Evolutionary conservation across 1,140 invertebrate species (phyloP).

Genomic region (Cephus cinctus): DNA sequence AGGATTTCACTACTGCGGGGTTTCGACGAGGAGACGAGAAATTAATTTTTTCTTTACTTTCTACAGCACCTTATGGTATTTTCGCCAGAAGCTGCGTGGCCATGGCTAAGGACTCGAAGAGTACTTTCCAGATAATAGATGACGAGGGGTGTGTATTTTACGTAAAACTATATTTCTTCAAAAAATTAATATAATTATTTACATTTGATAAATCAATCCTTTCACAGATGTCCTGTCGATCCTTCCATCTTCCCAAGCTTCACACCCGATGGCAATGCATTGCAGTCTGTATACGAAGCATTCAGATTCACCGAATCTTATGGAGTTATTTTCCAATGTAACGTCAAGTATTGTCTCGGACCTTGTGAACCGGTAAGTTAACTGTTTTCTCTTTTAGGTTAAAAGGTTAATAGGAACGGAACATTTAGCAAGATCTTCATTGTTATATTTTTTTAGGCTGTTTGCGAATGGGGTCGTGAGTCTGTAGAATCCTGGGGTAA

Average conservation of each 20-base stretch:
- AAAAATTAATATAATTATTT: background rate
- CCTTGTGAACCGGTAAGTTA: slow-evolving; percentile 85
- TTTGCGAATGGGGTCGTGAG: slow-evolving; percentile 85
- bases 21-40: background rate
- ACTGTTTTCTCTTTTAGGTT: background rate
- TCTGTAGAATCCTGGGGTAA: slow-evolving; percentile 88
- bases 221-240: slow-evolving; percentile 82
- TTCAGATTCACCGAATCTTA: slow-evolving; percentile 96
- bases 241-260: slow-evolving; percentile 91
- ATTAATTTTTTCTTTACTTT: slow-evolving; percentile 19
- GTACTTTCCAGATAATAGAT: slow-evolving; percentile 94
- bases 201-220: slow-evolving; percentile 12
- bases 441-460: slow-evolving; percentile 61
- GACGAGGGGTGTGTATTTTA: slow-evolving; percentile 86
- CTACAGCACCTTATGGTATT: slow-evolving; percentile 90
- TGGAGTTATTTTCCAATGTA: slow-evolving; percentile 96
- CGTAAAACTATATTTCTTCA: too few species aligned
- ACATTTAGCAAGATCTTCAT: too few species aligned
- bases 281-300: slow-evolving; percentile 90
- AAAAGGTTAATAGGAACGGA: background rate
- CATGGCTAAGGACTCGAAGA: slow-evolving; percentile 95
- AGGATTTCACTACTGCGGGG: too few species aligned
- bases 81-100: slow-evolving; percentile 93
- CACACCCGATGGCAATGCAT: slow-evolving; percentile 80
- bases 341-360: slow-evolving; percentile 94